Evolutionary conservation across 2,888 invertebrate genomes (phyloP).

Genomic region (Perizoma affinitatum): DNA sequence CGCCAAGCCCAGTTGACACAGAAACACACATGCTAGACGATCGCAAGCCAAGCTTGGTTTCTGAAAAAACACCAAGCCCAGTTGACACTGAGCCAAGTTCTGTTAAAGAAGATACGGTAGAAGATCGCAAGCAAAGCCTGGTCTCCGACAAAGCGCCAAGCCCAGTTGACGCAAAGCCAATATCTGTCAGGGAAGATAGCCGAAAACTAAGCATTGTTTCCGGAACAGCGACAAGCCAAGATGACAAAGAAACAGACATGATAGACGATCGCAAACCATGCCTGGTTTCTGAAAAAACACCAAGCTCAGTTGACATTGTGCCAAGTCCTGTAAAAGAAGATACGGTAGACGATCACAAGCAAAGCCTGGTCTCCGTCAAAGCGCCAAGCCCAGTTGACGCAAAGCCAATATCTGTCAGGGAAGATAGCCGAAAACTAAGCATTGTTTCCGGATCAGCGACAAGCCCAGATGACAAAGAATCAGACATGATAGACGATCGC

Average conservation of each 20-base stretch:
- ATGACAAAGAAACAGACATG: constrained; percentile 2
- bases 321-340: constrained; percentile 2
- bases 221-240: constrained; percentile 8
- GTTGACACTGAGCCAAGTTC: constrained; percentile 17
- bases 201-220: constrained; percentile 13
- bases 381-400: constrained; percentile 1
- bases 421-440: not conserved
- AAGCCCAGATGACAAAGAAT: constrained; percentile 6
- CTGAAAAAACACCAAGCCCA: constrained; percentile 19
- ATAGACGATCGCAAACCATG: constrained; percentile 18
- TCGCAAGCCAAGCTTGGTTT: not conserved
- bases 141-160: not conserved
- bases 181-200: not conserved
- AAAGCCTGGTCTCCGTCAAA: constrained; percentile 16
- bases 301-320: constrained; percentile 6
- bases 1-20: constrained; percentile 15
- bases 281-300: constrained; percentile 10
- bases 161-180: too few relatives aligned
- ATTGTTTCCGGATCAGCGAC: not conserved
- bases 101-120: not conserved
- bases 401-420: not conserved
- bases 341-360: not conserved
- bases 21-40: too few relatives aligned
- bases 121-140: not conserved
- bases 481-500: not conserved